These are phyloP conservation scores for Synchiropus splendidus DNA, from an alignment of 2,113 vertebrate species.

Conservation along the genomic window DNA sequence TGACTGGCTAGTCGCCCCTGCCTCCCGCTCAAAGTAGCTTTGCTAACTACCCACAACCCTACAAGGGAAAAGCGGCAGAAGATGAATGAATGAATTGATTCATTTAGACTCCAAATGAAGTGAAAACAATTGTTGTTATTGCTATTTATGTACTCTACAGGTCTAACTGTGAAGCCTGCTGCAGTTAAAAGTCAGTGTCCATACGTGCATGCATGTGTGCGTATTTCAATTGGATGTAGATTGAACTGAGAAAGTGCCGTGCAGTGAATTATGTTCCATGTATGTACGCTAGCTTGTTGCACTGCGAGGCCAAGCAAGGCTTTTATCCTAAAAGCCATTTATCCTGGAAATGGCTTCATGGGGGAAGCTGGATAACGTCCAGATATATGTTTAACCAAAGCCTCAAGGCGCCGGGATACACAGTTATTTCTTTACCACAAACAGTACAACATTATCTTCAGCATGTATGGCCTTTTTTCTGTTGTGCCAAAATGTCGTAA, in stretches of 20 bases:
- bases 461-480: constrained; percentile 13
- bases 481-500: constrained; percentile 14
- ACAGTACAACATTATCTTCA: constrained; percentile 19
- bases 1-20: too few relatives aligned
- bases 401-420: constrained; percentile 2
- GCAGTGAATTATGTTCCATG: constrained; percentile 17
- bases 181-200: too few relatives aligned
- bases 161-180: too few relatives aligned
- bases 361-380: constrained; percentile 11
- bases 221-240: too few relatives aligned
- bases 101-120: too few relatives aligned
- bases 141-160: too few relatives aligned
- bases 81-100: too few relatives aligned
- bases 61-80: too few relatives aligned
- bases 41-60: too few relatives aligned
- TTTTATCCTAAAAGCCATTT: constrained; percentile 24
- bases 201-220: too few relatives aligned
- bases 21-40: too few relatives aligned
- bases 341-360: constrained; percentile 13
- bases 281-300: constrained; percentile 7
- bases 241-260: constrained; percentile 1
- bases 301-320: constrained; percentile 15
- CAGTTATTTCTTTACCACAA: neutral
- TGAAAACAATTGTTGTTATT: too few relatives aligned
- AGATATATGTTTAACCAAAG: constrained; percentile 17